phyloP scores from a whole-genome alignment of 1,140 invertebrate genomes.

The Scaptomyza pallida region DNA sequence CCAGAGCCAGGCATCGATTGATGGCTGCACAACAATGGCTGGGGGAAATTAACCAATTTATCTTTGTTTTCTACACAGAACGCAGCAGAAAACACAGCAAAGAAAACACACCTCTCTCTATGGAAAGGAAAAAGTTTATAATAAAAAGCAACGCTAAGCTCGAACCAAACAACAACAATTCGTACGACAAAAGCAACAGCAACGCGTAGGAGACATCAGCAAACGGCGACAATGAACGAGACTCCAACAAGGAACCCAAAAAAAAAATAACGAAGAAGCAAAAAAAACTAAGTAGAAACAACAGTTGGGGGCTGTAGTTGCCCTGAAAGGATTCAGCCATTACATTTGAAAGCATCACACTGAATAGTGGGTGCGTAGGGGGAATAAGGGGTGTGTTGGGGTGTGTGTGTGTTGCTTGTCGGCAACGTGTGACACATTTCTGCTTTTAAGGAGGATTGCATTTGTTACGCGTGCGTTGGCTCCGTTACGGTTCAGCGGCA shows the following conservation, averaged over 20 bases:
- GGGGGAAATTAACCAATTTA: conserved; percentile 84
- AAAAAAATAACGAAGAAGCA: conserved; percentile 15
- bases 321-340: conserved; percentile 76
- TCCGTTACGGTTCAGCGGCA: conserved; percentile 78
- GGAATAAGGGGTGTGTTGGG: neutral
- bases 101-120: conserved; percentile 38
- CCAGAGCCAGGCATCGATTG: conserved; percentile 79
- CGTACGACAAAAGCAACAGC: conserved; percentile 49
- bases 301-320: conserved; percentile 52
- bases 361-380: conserved; percentile 7
- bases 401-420: conserved; percentile 22
- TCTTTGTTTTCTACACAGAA: conserved; percentile 79
- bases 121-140: conserved; percentile 67
- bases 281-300: conserved; percentile 37
- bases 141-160: conserved; percentile 65
- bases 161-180: conserved; percentile 41
- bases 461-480: conserved; percentile 82
- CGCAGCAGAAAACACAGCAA: conserved; percentile 7
- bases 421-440: conserved; percentile 80
- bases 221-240: conserved; percentile 65
- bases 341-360: conserved; percentile 48
- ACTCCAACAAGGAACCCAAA: conserved; percentile 32
- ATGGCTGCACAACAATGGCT: conserved; percentile 74
- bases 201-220: conserved; percentile 65
- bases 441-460: conserved; percentile 83